Percentiles rank a stretch among this genome's conserved stretches.
Conservation (phyloP, 2,113 vertebrate genomes). For the Oenanthe melanoleuca region DNA sequence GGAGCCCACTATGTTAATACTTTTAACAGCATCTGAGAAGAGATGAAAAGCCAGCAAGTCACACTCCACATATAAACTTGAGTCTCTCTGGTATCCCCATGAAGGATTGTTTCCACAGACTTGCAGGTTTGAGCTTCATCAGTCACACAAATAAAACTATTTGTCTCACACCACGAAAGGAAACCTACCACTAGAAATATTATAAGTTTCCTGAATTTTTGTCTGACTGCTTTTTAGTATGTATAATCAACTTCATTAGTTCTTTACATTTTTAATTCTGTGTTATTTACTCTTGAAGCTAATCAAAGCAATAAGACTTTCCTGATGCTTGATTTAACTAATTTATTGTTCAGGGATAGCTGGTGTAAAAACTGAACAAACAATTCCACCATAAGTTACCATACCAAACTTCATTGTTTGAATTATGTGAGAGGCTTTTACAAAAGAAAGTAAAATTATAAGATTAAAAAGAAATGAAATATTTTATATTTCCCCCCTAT, state of each 20-base stretch:
- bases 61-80: background rate
- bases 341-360: background rate
- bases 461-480: background rate
- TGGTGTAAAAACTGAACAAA: background rate
- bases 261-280: background rate
- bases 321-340: background rate
- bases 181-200: background rate
- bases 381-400: background rate
- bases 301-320: background rate
- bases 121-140: background rate
- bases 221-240: background rate
- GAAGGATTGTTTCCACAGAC: background rate
- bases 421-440: background rate
- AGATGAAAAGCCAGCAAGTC: background rate
- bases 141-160: background rate
- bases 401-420: background rate
- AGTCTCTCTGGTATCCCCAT: background rate
- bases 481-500: background rate
- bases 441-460: background rate
- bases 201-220: background rate
- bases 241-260: background rate
- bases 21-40: constrained; percentile 81
- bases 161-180: background rate
- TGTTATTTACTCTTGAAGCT: background rate
- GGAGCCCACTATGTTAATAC: constrained; percentile 80